phyloP scores from a whole-genome alignment of 1,140 invertebrate genomes.

The Brachystomella parvula region DNA sequence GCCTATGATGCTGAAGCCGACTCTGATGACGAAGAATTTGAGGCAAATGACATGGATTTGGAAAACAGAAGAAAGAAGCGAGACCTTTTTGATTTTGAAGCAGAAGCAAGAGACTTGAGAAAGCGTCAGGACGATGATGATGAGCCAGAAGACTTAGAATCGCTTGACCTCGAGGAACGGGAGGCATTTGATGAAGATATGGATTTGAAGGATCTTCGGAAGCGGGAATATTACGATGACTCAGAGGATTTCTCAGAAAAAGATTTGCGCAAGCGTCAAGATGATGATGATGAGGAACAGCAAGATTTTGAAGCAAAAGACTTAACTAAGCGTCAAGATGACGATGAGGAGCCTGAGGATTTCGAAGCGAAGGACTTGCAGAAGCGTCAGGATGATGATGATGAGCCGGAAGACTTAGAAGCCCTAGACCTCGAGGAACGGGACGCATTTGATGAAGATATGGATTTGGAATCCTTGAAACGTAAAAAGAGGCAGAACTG shows the following conservation, averaged over 20 bases:
- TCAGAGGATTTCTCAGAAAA: not conserved
- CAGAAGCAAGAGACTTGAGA: not conserved
- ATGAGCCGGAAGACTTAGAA: not conserved
- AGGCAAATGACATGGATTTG: not conserved
- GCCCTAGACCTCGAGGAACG: not conserved
- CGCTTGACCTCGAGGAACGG: not conserved
- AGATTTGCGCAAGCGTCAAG: not conserved
- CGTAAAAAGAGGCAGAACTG: too few species aligned
- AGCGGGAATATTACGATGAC: not conserved
- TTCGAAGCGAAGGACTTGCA: too few species aligned
- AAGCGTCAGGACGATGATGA: not conserved
- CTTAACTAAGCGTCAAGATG: not conserved
- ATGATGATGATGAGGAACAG: not conserved
- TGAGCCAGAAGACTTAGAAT: not conserved
- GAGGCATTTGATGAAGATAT: too few species aligned
- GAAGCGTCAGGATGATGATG: not conserved
- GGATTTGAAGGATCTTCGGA: too few species aligned
- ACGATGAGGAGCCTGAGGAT: not conserved
- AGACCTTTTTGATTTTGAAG: not conserved
- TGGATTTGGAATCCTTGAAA: too few species aligned
- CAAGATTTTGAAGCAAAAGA: slow-evolving; percentile 1
- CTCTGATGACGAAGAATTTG: not conserved
- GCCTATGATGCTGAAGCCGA: not conserved
- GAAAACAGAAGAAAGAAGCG: not conserved
- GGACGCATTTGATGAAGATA: too few species aligned